Base-by-base conservation (phyloP, 2,888 invertebrate genomes). In the Charanyca ferruginea region DNA sequence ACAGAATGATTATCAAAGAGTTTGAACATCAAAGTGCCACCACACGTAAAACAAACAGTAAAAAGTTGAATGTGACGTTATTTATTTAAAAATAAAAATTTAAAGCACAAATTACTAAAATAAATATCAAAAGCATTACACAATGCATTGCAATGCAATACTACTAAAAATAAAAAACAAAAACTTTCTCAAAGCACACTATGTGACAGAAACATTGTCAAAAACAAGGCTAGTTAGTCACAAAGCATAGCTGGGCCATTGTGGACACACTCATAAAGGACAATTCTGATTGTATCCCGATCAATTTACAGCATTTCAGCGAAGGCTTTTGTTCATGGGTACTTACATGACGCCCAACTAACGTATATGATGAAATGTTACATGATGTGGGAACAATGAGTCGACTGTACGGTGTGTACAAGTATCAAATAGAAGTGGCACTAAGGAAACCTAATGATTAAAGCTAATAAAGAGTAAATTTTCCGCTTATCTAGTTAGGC, bases 261-360 rank as follows among this genome's bases (percentile, higher is more conserved):
- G 45, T 57, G 28, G 25, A 22, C 48, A 13, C n/a, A 13, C 42
- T 60, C 51, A n/a, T n/a, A n/a, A n/a, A n/a, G n/a, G n/a, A n/a
- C n/a, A n/a, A n/a, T n/a, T n/a, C 35, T 49, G 60, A 55, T 74
- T 51, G 49, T 61, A 55, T 20, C 59, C 60, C 66, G 69, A 77
- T 79, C 79, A 69, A 63, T 77, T 78, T 49, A 53, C 74, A 73
- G 62, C 49, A 70, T 47, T 66, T 28, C 51, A 47, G 35, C 20
- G 45, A 5, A 28, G 57, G 57, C 65, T 45, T 68, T 77, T 77
- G 76, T 79, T 55, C 44, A 38, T 45, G 16, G 8, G 16, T 22
- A 53, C n/a, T n/a, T n/a, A n/a, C 42, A 49, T 38, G 45, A 38
- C 6, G 47, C 49, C 25, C 38, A 54, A 54, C 22, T 53, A 38